Conservation (phyloP, 2,113 vertebrate genomes). For the Bungarus multicinctus region DNA sequence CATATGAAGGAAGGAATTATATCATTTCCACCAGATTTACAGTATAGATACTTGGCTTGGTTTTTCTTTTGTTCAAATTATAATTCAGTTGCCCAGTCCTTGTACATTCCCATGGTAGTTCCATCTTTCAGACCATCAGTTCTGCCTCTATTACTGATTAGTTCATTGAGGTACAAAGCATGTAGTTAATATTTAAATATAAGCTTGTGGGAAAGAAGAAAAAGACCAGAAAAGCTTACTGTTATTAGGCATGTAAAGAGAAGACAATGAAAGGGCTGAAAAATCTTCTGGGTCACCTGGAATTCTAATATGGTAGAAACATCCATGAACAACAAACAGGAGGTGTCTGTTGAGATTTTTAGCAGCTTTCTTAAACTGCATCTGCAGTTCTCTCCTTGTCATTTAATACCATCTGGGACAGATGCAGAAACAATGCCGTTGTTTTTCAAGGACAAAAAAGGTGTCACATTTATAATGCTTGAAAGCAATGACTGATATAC, state of each 20-base stretch:
- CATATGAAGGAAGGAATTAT: neutral
- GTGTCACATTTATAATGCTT: conserved; percentile 30
- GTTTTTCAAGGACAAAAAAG: conserved; percentile 41
- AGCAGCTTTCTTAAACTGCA: conserved; percentile 10
- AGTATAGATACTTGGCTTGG: neutral
- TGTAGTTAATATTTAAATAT: neutral
- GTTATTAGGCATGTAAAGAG: neutral
- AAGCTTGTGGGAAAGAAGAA: neutral
- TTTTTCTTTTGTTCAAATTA: neutral
- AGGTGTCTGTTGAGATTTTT: conserved; percentile 10
- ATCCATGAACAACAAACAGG: neutral
- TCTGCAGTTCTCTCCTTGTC: conserved; percentile 42
- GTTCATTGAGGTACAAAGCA: neutral
- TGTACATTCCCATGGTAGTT: too few relatives aligned
- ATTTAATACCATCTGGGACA: conserved; percentile 33
- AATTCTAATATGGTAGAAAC: neutral
- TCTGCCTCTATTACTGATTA: neutral
- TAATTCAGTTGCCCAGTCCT: neutral
- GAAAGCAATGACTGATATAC: conserved; percentile 45
- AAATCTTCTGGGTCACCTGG: neutral
- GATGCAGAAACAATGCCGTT: conserved; percentile 39
- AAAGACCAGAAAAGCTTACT: neutral
- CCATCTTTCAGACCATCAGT: neutral
- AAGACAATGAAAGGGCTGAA: neutral
- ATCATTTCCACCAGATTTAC: neutral